Conservation (phyloP, 2,888 invertebrate species). For the Plagodis dolabraria region DNA sequence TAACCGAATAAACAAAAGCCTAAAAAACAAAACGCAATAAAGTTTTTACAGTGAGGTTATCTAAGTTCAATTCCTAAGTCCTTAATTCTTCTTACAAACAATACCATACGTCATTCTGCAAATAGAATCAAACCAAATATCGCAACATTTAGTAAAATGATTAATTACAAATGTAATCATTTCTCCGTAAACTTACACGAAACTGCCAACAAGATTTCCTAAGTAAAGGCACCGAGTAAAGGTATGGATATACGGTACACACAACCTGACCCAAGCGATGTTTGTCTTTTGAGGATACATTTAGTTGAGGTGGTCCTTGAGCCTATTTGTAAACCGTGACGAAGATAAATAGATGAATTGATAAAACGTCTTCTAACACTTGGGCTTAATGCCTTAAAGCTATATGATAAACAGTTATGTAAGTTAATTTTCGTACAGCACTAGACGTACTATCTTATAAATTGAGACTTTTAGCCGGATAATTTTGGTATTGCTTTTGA, state of each 20-base stretch:
- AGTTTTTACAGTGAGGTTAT: neutral
- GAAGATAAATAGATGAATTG: neutral
- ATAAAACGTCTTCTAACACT: neutral
- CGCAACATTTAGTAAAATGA: constrained; percentile 2
- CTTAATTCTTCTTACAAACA: neutral
- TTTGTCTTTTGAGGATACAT: constrained; percentile 28
- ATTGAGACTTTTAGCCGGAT: too few relatives aligned
- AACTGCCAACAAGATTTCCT: constrained; percentile 26
- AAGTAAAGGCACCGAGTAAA: constrained; percentile 27
- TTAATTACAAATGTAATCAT: constrained; percentile 26
- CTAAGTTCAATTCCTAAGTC: neutral
- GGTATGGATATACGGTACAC: constrained; percentile 29
- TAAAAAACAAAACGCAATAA: too few relatives aligned
- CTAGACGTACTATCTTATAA: too few relatives aligned
- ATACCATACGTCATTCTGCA: neutral
- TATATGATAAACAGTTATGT: too few relatives aligned
- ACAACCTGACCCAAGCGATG: constrained; percentile 30
- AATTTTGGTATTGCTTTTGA: too few relatives aligned
- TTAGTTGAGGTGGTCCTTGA: constrained; percentile 8
- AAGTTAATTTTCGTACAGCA: too few relatives aligned
- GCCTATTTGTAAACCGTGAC: too few relatives aligned
- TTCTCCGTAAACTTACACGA: constrained; percentile 24
- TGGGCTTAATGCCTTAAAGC: too few relatives aligned
- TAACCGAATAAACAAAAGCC: too few relatives aligned
- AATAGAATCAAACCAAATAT: constrained; percentile 8